phyloP scores from a whole-genome alignment of 1,140 invertebrate genomes.

The Orussus abietinus region DNA sequence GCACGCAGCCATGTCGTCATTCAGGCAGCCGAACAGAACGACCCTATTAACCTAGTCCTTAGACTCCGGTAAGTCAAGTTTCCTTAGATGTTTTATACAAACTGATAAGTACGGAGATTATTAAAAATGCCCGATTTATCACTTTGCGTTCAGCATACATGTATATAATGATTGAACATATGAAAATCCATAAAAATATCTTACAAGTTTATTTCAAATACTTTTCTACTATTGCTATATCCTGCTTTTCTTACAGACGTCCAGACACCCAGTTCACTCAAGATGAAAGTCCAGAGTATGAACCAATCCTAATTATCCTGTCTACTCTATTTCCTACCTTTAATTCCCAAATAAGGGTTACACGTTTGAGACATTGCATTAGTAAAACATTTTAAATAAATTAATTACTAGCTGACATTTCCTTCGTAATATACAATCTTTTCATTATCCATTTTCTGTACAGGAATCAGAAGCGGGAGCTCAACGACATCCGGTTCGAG shows the following conservation, averaged over 20 bases:
- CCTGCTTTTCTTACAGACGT: conserved; percentile 24
- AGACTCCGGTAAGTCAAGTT: conserved; percentile 67
- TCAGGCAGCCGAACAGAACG: conserved; percentile 39
- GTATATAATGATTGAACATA: no score
- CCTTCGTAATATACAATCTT: conserved; percentile 1
- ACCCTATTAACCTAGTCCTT: conserved; percentile 72
- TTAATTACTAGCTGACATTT: background rate
- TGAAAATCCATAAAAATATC: background rate
- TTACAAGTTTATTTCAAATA: background rate
- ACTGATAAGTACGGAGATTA: no score
- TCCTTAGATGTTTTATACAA: no score
- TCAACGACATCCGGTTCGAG: conserved; percentile 98
- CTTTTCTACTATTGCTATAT: background rate
- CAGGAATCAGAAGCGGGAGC: conserved; percentile 83
- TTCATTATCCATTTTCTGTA: conserved; percentile 32
- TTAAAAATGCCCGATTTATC: no score
- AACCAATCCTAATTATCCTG: conserved; percentile 2
- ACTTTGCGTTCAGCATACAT: no score
- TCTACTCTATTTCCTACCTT: no score
- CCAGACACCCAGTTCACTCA: conserved; percentile 29
- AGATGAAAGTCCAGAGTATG: conserved; percentile 25
- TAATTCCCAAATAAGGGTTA: no score
- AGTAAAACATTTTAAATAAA: no score
- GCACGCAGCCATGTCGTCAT: conserved; percentile 32
- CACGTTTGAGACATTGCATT: no score